phyloP scores from a whole-genome alignment of 37 sponge, comb jelly and placozoan genomes.

The Corticium candelabrum region DNA sequence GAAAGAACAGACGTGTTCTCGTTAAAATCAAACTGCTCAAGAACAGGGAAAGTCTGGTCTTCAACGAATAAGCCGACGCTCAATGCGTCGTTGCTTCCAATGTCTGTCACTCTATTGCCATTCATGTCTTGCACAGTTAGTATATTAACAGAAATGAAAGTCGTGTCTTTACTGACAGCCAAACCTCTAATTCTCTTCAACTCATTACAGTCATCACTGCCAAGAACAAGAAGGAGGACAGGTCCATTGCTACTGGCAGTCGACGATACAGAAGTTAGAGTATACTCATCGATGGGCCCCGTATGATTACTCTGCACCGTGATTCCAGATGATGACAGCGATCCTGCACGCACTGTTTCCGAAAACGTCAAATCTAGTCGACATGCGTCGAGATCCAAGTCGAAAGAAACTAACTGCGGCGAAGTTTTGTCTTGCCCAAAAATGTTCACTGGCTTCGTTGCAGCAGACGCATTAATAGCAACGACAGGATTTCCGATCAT shows the following conservation, averaged over 20 bases:
- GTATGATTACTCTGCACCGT: background rate
- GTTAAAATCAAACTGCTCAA: constrained; percentile 40
- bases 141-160: constrained; percentile 47
- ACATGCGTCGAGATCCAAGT: background rate
- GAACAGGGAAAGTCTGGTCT: background rate
- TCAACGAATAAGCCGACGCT: background rate
- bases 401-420: constrained; percentile 29
- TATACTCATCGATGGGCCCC: background rate
- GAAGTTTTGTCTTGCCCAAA: constrained; percentile 41
- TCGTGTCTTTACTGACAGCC: constrained; percentile 53
- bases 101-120: background rate
- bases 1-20: constrained; percentile 36
- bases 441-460: background rate
- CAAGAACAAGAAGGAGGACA: background rate
- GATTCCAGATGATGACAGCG: background rate
- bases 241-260: background rate
- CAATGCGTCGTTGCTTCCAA: background rate
- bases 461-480: background rate
- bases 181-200: constrained; percentile 38
- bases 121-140: constrained; percentile 48
- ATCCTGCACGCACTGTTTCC: background rate
- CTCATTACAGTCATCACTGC: constrained; percentile 26
- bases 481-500: background rate
- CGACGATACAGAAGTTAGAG: background rate
- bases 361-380: background rate